phyloP scores from a whole-genome alignment of 2,888 invertebrate species.

The Oxyscelio sp. region DNA sequence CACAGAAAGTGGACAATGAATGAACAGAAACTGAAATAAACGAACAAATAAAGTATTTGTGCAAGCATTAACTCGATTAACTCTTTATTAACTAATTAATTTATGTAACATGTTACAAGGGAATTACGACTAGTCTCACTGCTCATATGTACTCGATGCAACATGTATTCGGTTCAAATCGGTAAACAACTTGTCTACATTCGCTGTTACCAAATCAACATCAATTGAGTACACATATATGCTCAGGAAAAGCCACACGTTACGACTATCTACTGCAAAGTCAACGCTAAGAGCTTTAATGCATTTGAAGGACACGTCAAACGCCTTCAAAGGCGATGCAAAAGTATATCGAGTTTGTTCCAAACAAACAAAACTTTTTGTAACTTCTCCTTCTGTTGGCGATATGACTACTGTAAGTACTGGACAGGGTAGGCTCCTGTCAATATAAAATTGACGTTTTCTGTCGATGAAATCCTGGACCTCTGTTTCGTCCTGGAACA shows the following conservation, averaged over 20 bases:
- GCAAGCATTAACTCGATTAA: too few species aligned
- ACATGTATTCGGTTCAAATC: too few species aligned
- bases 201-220: not conserved
- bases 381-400: not conserved
- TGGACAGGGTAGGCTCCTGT: not conserved
- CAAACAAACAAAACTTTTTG: slow-evolving; percentile 1
- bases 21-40: too few species aligned
- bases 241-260: not conserved
- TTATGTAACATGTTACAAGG: not conserved
- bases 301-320: slow-evolving; percentile 17
- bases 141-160: too few species aligned
- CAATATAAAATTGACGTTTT: slow-evolving; percentile 8
- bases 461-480: not conserved
- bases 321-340: not conserved
- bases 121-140: too few species aligned
- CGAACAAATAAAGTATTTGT: too few species aligned
- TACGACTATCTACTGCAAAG: slow-evolving; percentile 4
- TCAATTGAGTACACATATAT: not conserved
- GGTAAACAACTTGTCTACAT: too few species aligned
- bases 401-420: not conserved
- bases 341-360: not conserved
- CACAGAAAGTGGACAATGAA: too few species aligned
- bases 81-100: too few species aligned
- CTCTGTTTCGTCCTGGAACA: not conserved
- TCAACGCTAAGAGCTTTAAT: not conserved